These are phyloP conservation scores for Danio jaintianensis DNA, from an alignment of 2,797 vertebrate genomes.

Conservation along the genomic window DNA sequence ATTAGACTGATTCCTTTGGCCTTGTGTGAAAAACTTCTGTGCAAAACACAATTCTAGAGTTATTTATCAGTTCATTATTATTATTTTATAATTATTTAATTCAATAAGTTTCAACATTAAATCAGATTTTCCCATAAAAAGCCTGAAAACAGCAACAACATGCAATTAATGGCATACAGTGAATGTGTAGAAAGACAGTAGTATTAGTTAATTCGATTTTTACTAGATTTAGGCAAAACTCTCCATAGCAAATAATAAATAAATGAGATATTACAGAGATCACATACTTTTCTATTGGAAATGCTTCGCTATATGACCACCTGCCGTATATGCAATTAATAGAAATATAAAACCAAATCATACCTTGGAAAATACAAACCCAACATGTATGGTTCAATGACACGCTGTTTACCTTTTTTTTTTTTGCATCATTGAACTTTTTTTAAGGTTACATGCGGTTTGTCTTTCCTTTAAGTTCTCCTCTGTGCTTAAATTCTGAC, in stretches of 20 bases:
- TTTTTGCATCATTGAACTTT: background rate
- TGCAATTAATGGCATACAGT: background rate
- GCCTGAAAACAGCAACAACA: background rate
- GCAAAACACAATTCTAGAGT: conserved; percentile 19
- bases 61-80: background rate
- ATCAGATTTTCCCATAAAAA: background rate
- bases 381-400: background rate
- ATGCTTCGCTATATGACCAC: background rate
- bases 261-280: background rate
- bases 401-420: conserved; percentile 3
- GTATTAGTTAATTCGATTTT: background rate
- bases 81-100: background rate
- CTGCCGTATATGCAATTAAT: background rate
- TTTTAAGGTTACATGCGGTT: background rate
- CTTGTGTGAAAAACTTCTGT: conserved; percentile 31
- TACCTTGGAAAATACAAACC: background rate
- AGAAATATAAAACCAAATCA: background rate
- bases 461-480: background rate
- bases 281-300: background rate
- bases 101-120: background rate
- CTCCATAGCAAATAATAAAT: background rate
- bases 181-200: background rate
- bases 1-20: conserved; percentile 50
- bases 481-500: background rate
- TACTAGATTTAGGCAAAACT: background rate